Evolutionary conservation across 2,888 invertebrate species (phyloP), one percentile per base, ranked within the genome.

Genomic region (Diogma glabrata): DNA sequence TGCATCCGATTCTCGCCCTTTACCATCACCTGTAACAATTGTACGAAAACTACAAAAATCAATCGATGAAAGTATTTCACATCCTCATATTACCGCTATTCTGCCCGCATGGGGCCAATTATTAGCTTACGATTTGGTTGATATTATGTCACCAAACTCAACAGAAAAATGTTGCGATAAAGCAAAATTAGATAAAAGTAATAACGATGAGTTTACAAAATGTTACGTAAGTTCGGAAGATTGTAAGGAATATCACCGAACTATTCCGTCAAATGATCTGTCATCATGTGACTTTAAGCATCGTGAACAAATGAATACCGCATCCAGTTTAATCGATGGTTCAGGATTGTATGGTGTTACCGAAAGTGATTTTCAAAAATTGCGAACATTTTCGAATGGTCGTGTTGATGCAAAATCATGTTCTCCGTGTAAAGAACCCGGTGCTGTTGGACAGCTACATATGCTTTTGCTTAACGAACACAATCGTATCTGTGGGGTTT

Each of bases 231-330:
- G 67, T 23, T 57, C 67, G 1, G 67, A 67, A 6, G 64, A 70
- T 24, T 81, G 81, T 59, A 76, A 75, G 61, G 80, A 81, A 54
- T 87, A 87, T 62, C 75, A 78, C 62, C 75, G 87, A 22, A 81
- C 84, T 1, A 78, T 83, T 2, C 86, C 87, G 0, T 75, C 78
- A 4, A 72, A 75, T 56, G 79, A 80, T 59, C 65, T 72, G 26
- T 79, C 81, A 55, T 69, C 73, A 1, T 83, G 83, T 62, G 70
- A 73, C 47, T 82, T 79, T 63, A 75, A 82, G 82, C 70, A 71
- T 54, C 77, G 91, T 46, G 84, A 90, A 59, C 88, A 90, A 64
- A 84, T 91, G 82, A 91, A 91, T 67, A 73, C 83, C 53, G 91
- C 84, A 0, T 85, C 90, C 0, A 78, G 86, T 2, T 89, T 85